Conservation (phyloP, 2,888 invertebrate species). For the Holacanthella duospinosa region DNA sequence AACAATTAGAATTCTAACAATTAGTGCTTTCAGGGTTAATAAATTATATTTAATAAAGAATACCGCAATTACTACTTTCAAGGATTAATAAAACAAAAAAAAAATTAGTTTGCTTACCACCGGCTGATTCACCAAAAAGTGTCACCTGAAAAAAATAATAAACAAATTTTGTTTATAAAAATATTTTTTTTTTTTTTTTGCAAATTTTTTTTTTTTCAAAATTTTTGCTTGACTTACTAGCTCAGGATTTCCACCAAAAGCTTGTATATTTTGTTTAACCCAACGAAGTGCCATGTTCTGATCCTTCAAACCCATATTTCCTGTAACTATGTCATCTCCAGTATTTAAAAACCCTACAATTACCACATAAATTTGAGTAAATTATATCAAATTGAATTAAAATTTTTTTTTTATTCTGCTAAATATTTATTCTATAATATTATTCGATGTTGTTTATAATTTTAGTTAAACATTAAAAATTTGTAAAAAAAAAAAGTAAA, state of each 20-base stretch:
- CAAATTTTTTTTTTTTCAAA: no score
- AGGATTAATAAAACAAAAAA: neutral
- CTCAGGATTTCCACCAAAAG: conserved; percentile 16
- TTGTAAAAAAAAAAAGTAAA: no score
- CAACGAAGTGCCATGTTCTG: conserved; percentile 20
- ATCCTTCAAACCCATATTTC: conserved; percentile 25
- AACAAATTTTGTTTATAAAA: neutral
- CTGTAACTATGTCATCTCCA: conserved; percentile 17
- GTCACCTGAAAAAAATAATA: conserved; percentile 1
- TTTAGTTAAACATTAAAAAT: no score
- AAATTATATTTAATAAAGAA: no score
- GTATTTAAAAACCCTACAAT: conserved; percentile 23
- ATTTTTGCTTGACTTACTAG: neutral
- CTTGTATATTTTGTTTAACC: conserved; percentile 11
- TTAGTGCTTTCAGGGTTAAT: no score
- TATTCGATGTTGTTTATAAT: neutral
- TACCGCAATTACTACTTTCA: neutral
- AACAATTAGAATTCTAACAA: no score
- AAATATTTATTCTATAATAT: neutral
- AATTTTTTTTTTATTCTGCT: neutral
- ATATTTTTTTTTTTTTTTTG: no score
- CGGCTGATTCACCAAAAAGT: conserved; percentile 14
- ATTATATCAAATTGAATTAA: neutral
- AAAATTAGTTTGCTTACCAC: neutral
- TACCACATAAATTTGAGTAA: neutral